phyloP scores from a whole-genome alignment of 35 echinoderm and acorn worm genomes.

The Apostichopus parvimensis region DNA sequence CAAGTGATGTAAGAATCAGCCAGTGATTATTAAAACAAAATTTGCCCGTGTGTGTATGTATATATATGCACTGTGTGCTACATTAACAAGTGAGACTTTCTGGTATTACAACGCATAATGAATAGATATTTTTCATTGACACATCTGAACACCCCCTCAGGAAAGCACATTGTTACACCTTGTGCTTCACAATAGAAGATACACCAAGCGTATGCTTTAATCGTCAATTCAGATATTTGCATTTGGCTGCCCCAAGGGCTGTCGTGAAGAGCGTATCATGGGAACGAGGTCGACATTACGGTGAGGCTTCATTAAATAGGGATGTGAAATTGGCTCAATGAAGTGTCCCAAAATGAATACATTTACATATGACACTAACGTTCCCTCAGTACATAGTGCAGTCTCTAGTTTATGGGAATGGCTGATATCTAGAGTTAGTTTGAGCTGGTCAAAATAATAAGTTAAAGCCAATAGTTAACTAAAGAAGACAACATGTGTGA shows the following conservation, averaged over 20 bases:
- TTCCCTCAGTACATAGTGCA: background rate
- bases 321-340: slow-evolving; percentile 36
- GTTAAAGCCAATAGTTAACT: too few relatives aligned
- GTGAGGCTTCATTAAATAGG: slow-evolving; percentile 40
- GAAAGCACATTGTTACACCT: slow-evolving; percentile 44
- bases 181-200: slow-evolving; percentile 2
- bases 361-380: slow-evolving; percentile 28
- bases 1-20: too few relatives aligned
- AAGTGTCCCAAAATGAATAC: slow-evolving; percentile 38
- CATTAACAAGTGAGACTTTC: too few relatives aligned
- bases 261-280: slow-evolving; percentile 33
- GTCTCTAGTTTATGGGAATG: too few relatives aligned
- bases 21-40: too few relatives aligned
- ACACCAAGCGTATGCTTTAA: background rate
- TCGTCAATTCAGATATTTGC: slow-evolving; percentile 25
- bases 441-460: too few relatives aligned
- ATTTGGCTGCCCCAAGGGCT: slow-evolving; percentile 14
- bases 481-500: too few relatives aligned
- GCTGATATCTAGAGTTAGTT: too few relatives aligned
- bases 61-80: too few relatives aligned
- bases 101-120: background rate
- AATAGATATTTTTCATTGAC: slow-evolving; percentile 11
- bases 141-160: slow-evolving; percentile 25
- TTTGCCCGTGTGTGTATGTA: too few relatives aligned
- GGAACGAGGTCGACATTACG: slow-evolving; percentile 29